phyloP scores from a whole-genome alignment of 2,888 invertebrate genomes.

The Chouioia cunea region DNA sequence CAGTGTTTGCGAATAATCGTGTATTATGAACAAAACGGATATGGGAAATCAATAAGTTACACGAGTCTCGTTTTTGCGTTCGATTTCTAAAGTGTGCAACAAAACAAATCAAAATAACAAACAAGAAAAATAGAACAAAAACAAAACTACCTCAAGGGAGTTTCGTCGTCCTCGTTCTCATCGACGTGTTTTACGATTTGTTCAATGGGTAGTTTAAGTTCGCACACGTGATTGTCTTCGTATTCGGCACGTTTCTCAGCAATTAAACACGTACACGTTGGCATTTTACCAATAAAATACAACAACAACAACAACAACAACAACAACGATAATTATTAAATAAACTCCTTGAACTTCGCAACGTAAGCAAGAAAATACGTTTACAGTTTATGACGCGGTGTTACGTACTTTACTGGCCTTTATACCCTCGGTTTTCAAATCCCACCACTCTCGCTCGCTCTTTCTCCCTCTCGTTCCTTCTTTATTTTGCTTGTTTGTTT shows the following conservation, averaged over 20 bases:
- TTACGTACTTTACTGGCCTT: too few relatives aligned
- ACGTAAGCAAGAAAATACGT: neutral
- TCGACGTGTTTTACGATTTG: neutral
- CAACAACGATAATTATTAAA: too few relatives aligned
- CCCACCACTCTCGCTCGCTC: neutral
- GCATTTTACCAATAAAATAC: slow-evolving; percentile 53
- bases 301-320: neutral
- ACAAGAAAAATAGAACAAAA: neutral
- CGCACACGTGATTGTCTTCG: slow-evolving; percentile 52
- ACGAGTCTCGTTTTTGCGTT: too few relatives aligned
- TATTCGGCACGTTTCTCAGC: slow-evolving; percentile 47
- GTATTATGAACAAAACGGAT: too few relatives aligned
- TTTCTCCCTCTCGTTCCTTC: too few relatives aligned
- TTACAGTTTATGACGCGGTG: too few relatives aligned
- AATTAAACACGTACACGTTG: slow-evolving; percentile 58
- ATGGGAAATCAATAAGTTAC: slow-evolving; percentile 27
- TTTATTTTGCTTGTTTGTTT: too few relatives aligned
- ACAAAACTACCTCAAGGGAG: neutral
- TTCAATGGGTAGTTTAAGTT: slow-evolving; percentile 49
- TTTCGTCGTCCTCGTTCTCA: slow-evolving; percentile 7
- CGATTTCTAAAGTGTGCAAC: too few relatives aligned
- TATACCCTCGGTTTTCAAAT: slow-evolving; percentile 28
- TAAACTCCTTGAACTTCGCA: too few relatives aligned
- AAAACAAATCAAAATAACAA: too few relatives aligned
- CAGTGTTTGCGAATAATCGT: too few relatives aligned